These are phyloP conservation scores for Sphaeramia orbicularis DNA, from an alignment of 2,797 vertebrate genomes.

Conservation along the genomic window DNA sequence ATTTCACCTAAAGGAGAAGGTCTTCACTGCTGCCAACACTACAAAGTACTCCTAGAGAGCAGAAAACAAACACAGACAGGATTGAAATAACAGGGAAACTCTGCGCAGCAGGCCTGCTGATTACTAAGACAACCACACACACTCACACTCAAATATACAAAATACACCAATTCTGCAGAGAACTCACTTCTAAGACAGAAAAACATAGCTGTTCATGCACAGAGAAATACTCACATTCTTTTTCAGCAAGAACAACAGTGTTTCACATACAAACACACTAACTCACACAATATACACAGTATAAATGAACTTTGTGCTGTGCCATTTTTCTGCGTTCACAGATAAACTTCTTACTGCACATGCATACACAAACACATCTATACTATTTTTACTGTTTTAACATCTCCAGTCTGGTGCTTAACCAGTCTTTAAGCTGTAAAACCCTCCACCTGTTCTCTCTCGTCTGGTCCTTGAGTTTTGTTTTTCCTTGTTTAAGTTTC, in stretches of 20 bases:
- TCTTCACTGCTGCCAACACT: constrained; percentile 20
- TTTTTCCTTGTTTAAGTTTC: constrained; percentile 18
- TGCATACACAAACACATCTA: too few relatives aligned
- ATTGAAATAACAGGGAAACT: constrained; percentile 47
- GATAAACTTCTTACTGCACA: too few relatives aligned
- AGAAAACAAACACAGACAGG: constrained; percentile 37
- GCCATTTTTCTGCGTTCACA: too few relatives aligned
- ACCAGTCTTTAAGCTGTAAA: constrained; percentile 39
- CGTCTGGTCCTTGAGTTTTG: constrained; percentile 2
- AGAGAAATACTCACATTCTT: constrained; percentile 4
- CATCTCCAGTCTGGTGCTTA: constrained; percentile 27
- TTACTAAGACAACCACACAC: constrained; percentile 19
- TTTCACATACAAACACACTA: too few relatives aligned
- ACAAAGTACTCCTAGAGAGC: constrained; percentile 28
- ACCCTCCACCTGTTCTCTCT: constrained; percentile 49
- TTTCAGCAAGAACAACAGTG: background rate
- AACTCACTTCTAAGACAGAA: too few relatives aligned
- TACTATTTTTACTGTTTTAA: constrained; percentile 1
- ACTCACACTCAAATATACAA: constrained; percentile 11
- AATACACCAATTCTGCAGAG: background rate
- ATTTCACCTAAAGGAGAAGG: constrained; percentile 36
- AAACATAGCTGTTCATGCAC: background rate
- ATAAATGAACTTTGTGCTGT: too few relatives aligned
- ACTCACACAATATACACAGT: too few relatives aligned
- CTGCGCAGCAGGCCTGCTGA: constrained; percentile 44